Conservation (phyloP, 2,113 vertebrate species). For the Corythaeola cristata region DNA sequence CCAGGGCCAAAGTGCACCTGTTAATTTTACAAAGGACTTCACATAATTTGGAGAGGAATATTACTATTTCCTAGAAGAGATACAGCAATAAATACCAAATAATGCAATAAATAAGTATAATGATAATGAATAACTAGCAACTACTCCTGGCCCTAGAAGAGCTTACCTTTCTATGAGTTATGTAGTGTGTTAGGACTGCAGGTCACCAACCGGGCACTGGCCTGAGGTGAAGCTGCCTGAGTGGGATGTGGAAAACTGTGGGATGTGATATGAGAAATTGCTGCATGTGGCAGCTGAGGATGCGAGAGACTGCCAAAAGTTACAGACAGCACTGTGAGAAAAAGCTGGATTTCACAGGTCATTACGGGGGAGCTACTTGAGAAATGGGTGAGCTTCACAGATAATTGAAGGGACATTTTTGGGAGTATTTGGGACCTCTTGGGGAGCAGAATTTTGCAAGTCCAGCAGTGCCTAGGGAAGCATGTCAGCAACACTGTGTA, state of each 20-base stretch:
- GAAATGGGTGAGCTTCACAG: background rate
- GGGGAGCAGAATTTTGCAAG: background rate
- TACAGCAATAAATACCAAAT: too few relatives aligned
- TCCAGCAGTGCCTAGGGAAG: background rate
- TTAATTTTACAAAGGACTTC: background rate
- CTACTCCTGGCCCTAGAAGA: background rate
- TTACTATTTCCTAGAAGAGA: background rate
- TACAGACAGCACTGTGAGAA: background rate
- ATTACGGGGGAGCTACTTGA: accelerated
- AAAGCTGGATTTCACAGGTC: background rate
- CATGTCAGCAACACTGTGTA: background rate
- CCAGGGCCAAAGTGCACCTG: background rate
- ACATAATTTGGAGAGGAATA: background rate
- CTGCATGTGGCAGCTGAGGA: background rate
- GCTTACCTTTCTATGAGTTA: background rate
- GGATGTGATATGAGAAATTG: background rate
- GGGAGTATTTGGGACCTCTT: background rate
- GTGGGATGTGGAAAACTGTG: background rate
- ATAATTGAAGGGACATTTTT: background rate
- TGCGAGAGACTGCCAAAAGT: background rate
- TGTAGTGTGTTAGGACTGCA: background rate
- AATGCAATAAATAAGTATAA: too few relatives aligned
- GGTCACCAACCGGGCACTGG: accelerated
- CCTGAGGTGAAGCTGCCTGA: background rate
- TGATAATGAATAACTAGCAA: background rate